Evolutionary conservation across 2,888 invertebrate genomes (phyloP), one percentile per base, ranked within the genome.

Genomic region (Leptodirus hochenwartii): DNA sequence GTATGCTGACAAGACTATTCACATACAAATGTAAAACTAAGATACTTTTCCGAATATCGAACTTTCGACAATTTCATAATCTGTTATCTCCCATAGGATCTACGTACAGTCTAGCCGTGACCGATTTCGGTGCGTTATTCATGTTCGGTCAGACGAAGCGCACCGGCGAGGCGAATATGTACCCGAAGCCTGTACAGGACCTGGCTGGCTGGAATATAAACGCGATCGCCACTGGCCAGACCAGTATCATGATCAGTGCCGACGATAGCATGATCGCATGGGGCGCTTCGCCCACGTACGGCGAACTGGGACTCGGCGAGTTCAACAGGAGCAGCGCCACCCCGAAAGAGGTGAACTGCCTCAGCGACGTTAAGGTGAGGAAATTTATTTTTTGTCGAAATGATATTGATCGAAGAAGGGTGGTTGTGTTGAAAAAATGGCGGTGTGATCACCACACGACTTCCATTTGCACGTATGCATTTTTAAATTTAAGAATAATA

Each of bases 81-180:
- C n/a, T n/a, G n/a, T n/a, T n/a, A n/a, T n/a, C n/a, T n/a, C n/a
- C n/a, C n/a, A n/a, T n/a, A n/a, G n/a, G n/a, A 2, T 75, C 82
- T 13, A 76, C 82, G 1, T 91, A 75, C 57, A 85, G 81, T 46
- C 65, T 93, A 43, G 84, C 78, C 5, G 66, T 87, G 33, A 84
- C 80, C 45, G 82, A 82, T 47, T 56, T 66, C 34, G 81, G 77
- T 22, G 66, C 65, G 3, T 56, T 79, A 28, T 85, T 72, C 54
- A 56, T 91, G 53, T 91, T 90, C 55, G 93, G 93, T 0, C 87
- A 87, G 50, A 82, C 81, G 0, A 91, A 90, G 49, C 74, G 85
- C 33, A 81, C 84, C 1, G 91, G 90, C 0, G 93, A 93, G 51
- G 91, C 91, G 3, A 87, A 87, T 44, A 91, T 91, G 91, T 91